phyloP scores from a whole-genome alignment of 2,113 vertebrate species.

The Dromaius novaehollandiae region DNA sequence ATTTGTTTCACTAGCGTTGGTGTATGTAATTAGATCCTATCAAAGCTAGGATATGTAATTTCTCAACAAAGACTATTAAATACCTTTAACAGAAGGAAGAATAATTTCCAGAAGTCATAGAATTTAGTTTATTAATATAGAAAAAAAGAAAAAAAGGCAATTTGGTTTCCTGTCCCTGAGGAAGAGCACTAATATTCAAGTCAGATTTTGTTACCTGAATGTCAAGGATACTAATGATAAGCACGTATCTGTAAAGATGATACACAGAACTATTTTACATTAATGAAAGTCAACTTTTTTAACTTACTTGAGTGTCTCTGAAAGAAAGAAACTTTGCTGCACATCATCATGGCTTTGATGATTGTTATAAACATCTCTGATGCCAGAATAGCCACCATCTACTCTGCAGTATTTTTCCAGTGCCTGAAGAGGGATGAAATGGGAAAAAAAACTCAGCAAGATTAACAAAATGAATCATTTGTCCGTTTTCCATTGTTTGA shows the following conservation, averaged over 20 bases:
- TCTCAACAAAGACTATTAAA: background rate
- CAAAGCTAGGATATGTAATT: background rate
- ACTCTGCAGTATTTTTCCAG: constrained; percentile 91
- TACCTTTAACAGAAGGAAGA: background rate
- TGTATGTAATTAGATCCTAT: background rate
- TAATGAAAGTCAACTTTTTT: background rate
- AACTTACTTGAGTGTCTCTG: constrained; percentile 97
- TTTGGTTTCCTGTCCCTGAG: background rate
- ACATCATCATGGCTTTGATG: constrained; percentile 90
- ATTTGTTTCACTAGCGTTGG: background rate
- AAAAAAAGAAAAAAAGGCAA: background rate
- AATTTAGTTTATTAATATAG: background rate
- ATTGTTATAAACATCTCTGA: constrained; percentile 89
- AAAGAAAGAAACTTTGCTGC: constrained; percentile 97
- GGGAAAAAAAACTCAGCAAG: background rate
- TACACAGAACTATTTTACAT: background rate
- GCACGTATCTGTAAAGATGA: background rate
- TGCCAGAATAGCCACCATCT: constrained; percentile 91
- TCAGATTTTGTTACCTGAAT: background rate
- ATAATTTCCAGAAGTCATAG: background rate
- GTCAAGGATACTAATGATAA: background rate
- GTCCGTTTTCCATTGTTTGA: background rate
- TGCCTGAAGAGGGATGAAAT: constrained; percentile 77
- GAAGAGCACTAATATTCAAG: background rate
- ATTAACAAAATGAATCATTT: background rate